Conservation (phyloP, 2,888 invertebrate species). For the Fragum sueziense region DNA sequence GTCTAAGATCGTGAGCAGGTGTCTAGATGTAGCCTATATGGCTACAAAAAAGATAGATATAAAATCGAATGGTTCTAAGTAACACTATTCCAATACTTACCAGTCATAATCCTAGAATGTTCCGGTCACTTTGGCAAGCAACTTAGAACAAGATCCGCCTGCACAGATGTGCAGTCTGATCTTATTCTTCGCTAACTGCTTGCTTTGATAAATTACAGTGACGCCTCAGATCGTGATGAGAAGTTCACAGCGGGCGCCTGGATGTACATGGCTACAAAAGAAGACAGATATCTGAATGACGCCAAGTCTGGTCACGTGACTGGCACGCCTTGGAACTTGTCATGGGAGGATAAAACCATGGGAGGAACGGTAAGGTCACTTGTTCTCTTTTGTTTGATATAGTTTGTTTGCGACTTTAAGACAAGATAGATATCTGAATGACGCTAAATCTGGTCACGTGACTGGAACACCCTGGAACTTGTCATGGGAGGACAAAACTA, state of each 20-base stretch:
- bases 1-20: too few species aligned
- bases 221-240: slow-evolving; percentile 71
- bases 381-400: too few species aligned
- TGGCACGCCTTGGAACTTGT: slow-evolving; percentile 68
- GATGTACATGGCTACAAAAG: slow-evolving; percentile 74
- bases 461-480: slow-evolving; percentile 67
- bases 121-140: too few species aligned
- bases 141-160: too few species aligned
- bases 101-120: too few species aligned
- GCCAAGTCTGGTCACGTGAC: slow-evolving; percentile 66
- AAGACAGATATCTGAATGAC: slow-evolving; percentile 68
- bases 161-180: too few species aligned
- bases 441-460: slow-evolving; percentile 68
- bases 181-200: too few species aligned
- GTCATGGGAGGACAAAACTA: slow-evolving; percentile 73
- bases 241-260: slow-evolving; percentile 72
- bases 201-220: neutral
- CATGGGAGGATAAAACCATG: slow-evolving; percentile 72
- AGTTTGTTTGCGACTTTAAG: slow-evolving; percentile 74
- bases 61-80: too few species aligned
- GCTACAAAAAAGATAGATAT: neutral
- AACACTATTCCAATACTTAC: too few species aligned
- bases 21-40: too few species aligned
- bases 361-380: slow-evolving; percentile 58
- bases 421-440: slow-evolving; percentile 67